Base-by-base conservation (phyloP, 2,797 vertebrate species). In the Hippocampus kuda region DNA sequence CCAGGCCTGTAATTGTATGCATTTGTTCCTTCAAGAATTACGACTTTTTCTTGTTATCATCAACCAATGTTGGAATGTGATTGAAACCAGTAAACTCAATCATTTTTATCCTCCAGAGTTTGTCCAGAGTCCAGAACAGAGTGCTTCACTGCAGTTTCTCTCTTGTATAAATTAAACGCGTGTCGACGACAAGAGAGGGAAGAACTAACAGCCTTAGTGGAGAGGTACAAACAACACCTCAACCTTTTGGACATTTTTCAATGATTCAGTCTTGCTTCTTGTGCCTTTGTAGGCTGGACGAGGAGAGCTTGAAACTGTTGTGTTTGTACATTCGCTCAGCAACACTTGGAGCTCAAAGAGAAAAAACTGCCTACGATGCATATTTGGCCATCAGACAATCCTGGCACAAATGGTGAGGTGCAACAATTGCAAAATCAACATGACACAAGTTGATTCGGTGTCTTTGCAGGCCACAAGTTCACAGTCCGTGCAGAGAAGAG, bases 321-420 rank as follows among this genome's bases (percentile, higher is more conserved):
- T 89, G 84, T 83, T 73, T 90, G 13, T 66, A 78, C 56, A 68
- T 91, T 77, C 84, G 79, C 56, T 62, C 91, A 66, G 86, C 87
- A 68, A 86, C 85, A 68, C 68, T 89, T 64, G 85, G 82, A 82
- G 87, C 86, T 61, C 82, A 82, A 77, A 89, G 88, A 77, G 89
- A 92, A 74, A 84, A 74, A 57, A 56, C 65, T 38, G 87, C 87
- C 20, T 77, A 88, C 51, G 38, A 74, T 0, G 89, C 91, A 65
- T 81, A 91, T 15, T 79, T 92, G 71, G 88, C 86, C 56, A 85
- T 89, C 27, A 79, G 65, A 67, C 91, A 91, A 75, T 84, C 87
- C 72, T 93, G 90, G 91, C 87, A 89, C 60, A 80, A 76, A 38
- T 92, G 92, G 92, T 91, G 75, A 86, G 83, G 1, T 18, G 61